Evolutionary conservation across 1,140 invertebrate genomes (phyloP).

Genomic region (Cylas formicarius): DNA sequence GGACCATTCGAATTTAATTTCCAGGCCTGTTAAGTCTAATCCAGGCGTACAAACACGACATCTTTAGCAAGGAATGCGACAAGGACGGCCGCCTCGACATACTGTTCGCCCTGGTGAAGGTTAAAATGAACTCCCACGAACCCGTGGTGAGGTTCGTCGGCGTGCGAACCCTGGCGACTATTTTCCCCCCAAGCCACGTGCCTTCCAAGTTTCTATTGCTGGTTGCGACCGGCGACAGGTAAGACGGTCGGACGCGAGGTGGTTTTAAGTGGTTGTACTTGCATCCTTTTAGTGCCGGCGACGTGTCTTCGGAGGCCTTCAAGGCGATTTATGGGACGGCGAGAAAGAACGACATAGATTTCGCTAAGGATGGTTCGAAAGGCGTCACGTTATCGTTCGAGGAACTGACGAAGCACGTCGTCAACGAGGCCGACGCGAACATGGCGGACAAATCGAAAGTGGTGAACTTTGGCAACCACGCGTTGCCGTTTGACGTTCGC

Average conservation of each 20-base stretch:
- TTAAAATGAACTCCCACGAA: constrained; percentile 58
- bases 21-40: constrained; percentile 43
- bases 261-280: not conserved
- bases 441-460: constrained; percentile 40
- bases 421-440: constrained; percentile 40
- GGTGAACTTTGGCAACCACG: constrained; percentile 55
- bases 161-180: constrained; percentile 70
- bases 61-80: constrained; percentile 33
- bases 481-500: constrained; percentile 57
- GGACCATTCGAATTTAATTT: not conserved
- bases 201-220: constrained; percentile 76
- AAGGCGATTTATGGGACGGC: constrained; percentile 58
- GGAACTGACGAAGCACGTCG: constrained; percentile 44
- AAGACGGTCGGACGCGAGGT: constrained; percentile 34
- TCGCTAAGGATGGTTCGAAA: constrained; percentile 32
- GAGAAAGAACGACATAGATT: constrained; percentile 34
- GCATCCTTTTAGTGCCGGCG: constrained; percentile 58
- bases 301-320: constrained; percentile 64
- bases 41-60: constrained; percentile 54
- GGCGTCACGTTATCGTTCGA: constrained; percentile 40
- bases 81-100: constrained; percentile 35
- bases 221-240: constrained; percentile 78
- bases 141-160: constrained; percentile 71
- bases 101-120: constrained; percentile 45
- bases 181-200: constrained; percentile 74